Percentiles rank a stretch among this genome's conserved stretches.
These are phyloP conservation scores for Enteromius paludinosus DNA, from an alignment of 2,797 vertebrate species.

Conservation along the genomic window DNA sequence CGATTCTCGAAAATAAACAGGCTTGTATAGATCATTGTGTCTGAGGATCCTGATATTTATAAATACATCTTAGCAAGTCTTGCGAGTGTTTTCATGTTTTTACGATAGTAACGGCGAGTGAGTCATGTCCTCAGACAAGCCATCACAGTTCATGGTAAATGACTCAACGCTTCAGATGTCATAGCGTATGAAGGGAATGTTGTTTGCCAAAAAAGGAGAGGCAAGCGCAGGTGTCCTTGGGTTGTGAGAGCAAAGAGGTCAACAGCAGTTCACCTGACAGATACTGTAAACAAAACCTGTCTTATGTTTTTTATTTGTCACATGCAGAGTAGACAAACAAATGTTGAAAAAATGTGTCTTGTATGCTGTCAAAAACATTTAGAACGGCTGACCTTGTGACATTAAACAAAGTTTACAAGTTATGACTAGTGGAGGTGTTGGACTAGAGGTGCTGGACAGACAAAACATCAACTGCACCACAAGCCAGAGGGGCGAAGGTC, in stretches of 20 bases:
- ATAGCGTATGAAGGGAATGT: conserved; percentile 2
- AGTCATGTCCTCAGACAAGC: conserved; percentile 6
- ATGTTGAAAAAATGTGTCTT: conserved; percentile 12
- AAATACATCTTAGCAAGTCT: conserved; percentile 21
- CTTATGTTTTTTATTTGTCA: conserved; percentile 23
- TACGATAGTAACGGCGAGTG: neutral
- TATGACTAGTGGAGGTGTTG: conserved; percentile 37
- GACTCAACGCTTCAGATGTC: conserved; percentile 31
- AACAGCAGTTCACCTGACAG: conserved; percentile 39
- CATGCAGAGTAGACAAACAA: neutral
- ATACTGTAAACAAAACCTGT: conserved; percentile 46
- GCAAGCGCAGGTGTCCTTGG: conserved; percentile 51
- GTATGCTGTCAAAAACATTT: conserved; percentile 36
- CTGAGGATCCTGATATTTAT: conserved; percentile 11
- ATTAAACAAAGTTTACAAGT: conserved; percentile 43
- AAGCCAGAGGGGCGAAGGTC: neutral
- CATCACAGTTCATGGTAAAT: conserved; percentile 11
- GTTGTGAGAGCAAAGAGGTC: conserved; percentile 45
- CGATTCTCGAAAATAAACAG: conserved; percentile 9
- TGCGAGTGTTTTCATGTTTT: conserved; percentile 8
- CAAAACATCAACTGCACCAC: conserved; percentile 18
- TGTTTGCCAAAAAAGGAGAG: conserved; percentile 41
- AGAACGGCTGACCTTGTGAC: conserved; percentile 26
- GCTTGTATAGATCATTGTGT: conserved; percentile 14
- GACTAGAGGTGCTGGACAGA: neutral